Percentiles rank a stretch among this genome's conserved stretches.
Conservation (phyloP, 2,888 invertebrate species). For the Aplocera efformata region DNA sequence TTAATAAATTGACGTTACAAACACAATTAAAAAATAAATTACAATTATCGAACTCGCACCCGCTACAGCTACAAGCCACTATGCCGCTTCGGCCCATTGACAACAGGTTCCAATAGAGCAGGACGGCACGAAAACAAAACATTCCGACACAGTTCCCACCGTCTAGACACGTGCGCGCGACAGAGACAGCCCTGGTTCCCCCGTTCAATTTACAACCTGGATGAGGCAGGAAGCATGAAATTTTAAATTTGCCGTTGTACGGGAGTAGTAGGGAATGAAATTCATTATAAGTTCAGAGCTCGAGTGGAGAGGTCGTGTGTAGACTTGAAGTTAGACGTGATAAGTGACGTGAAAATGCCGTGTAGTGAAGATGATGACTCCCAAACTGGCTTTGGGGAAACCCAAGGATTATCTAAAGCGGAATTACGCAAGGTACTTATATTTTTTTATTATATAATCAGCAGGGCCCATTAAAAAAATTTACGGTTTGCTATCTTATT, state of each 20-base stretch:
- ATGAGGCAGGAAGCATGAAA: constrained; percentile 53
- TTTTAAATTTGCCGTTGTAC: constrained; percentile 62
- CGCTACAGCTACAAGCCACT: constrained; percentile 34
- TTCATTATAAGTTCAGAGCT: constrained; percentile 43
- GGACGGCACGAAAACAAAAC: constrained; percentile 76
- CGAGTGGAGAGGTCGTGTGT: constrained; percentile 40
- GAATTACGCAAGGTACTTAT: constrained; percentile 83
- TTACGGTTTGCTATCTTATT: too few relatives aligned
- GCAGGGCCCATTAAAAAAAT: too few relatives aligned
- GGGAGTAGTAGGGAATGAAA: constrained; percentile 24
- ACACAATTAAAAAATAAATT: too few relatives aligned
- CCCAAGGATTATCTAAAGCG: constrained; percentile 83
- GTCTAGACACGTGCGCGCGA: constrained; percentile 35
- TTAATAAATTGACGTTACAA: too few relatives aligned
- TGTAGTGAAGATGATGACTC: constrained; percentile 79
- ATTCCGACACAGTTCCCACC: constrained; percentile 78
- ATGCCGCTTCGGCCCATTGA: constrained; percentile 48
- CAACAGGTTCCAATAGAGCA: constrained; percentile 64
- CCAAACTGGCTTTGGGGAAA: constrained; percentile 74
- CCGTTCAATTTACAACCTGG: constrained; percentile 33
- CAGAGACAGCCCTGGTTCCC: constrained; percentile 43
- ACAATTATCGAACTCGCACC: constrained; percentile 56
- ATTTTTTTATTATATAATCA: constrained; percentile 5
- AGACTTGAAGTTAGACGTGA: neutral
- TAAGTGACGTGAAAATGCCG: neutral